Base-by-base conservation (phyloP, 2,888 invertebrate genomes). In the Spisula subtruncata region DNA sequence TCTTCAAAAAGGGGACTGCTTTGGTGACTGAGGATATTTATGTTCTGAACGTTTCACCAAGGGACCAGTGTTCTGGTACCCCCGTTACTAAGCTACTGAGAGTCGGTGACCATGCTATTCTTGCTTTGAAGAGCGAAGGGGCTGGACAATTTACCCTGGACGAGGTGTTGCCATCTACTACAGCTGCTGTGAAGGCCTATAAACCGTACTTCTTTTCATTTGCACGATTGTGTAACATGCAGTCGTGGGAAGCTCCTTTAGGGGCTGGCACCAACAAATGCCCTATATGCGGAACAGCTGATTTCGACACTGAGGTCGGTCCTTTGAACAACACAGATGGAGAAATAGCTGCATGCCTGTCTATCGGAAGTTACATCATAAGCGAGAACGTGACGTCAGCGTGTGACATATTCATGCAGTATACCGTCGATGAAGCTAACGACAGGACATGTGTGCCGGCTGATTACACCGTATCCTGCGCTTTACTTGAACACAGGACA, bases 201-300 rank as follows among this genome's bases (percentile, higher is more conserved):
- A 85, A 82, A 35, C 83, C 90, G 1, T 87, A 88, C 75, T 89
- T 92, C 54, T 75, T 90, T 18, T 81, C 90, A 4, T 56, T 92
- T 16, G 79, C 88, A 0, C 87, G 81, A 29, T n/a, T 92, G 18
- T 92, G 92, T 79, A 56, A 56, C 20, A 75, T 89, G 60, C 92
- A 92, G 66, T 81, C 32, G 16, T 92, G 92, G 92, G 46, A 80
- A 35, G 14, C 89, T 12, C 92, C 92, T 18, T 71, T 41, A 14
- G 87, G 86, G 6, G 89, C 89, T 20, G 81, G 20, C n/a, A 32
- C n/a, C 10, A 88, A 88, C 83, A 83, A 66, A n/a, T 92, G 92
- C 60, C 92, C 92, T 20, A 51, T 92, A n/a, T 92, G 92, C 51
- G 89, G 92, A n/a, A 86, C 60, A 18, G 35, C 89, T 4, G 81